A percentile compares a stretch with the other conserved stretches of the same genome.
phyloP scores from a whole-genome alignment of 2,113 vertebrate species.

The Chamaetylas fuelleborni region DNA sequence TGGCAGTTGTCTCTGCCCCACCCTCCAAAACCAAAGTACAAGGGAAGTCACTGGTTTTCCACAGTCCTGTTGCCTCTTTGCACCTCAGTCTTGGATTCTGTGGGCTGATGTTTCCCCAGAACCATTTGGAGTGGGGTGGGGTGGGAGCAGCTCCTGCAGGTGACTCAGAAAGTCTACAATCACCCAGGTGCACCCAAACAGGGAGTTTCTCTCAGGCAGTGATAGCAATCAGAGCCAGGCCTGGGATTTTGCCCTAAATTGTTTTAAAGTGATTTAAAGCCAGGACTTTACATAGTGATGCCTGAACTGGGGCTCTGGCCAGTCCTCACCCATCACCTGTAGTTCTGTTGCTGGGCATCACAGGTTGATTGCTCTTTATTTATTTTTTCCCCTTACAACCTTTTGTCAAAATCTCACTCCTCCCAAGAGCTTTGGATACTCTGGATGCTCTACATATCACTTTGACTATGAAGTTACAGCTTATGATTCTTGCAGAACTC shows the following conservation, averaged over 20 bases:
- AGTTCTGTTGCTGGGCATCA: neutral
- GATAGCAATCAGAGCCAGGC: neutral
- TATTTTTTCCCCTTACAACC: neutral
- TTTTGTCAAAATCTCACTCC: neutral
- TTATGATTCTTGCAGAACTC: neutral
- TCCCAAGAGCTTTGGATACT: neutral
- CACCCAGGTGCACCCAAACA: neutral
- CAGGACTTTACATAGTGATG: neutral
- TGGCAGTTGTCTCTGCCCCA: neutral
- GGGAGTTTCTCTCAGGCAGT: neutral
- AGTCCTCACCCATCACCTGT: neutral
- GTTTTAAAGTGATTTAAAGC: neutral
- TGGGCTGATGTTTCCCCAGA: neutral
- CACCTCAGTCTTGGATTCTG: neutral
- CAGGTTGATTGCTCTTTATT: neutral
- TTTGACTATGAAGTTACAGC: neutral
- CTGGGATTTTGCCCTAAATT: neutral
- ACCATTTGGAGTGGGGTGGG: fast-evolving
- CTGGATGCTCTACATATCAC: neutral
- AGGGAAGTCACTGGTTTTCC: neutral
- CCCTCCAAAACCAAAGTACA: neutral
- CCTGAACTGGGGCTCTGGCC: neutral
- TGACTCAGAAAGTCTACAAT: neutral
- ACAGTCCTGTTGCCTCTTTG: neutral
- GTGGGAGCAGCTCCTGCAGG: neutral